Base-by-base conservation (phyloP, 2,797 vertebrate genomes). In the Liparis tanakae region DNA sequence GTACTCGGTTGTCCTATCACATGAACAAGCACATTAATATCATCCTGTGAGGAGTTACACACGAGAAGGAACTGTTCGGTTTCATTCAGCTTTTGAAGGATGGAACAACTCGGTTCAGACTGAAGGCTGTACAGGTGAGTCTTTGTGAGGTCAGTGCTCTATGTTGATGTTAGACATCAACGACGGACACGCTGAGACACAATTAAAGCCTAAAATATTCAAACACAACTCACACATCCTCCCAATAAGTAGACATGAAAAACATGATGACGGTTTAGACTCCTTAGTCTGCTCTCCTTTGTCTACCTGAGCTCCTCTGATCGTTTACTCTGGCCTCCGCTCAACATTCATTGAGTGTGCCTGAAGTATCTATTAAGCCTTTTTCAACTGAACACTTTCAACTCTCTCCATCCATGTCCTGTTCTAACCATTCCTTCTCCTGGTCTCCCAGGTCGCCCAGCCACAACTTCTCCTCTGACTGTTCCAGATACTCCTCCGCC, bases 401-500 rank as follows among this genome's bases (percentile, higher is more conserved):
- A 69, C 5, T 13, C 20, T 37, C 15, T 55, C 39, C 41, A 22
- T 58, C 50, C 39, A 15, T 25, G 61, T 59, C 34, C 17, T 5
- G 7, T 46, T 76, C 96, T 96, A 88, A 99, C 98, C 98, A 99
- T 87, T 96, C 96, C 18, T 91, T 88, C 61, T 94, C 94, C 92
- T 92, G 95, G 92, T 96, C 94, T 95, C 97, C 94, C 0, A 95
- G 90, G 74, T 99, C 98, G 70, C 98, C 98, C 59, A 99, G 92
- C 98, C 98, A 99, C 67, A 99, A 88, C 79, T 99, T 99, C 91
- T 99, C 98, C 89, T 98, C 98, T 0, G 97, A 99, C 84, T 99
- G 98, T 85, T 99, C 98, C 79, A 99, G 89, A 81, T 99, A 99
- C 60, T 99, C 98, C 82, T 99, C 97, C n/a, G 98, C 98, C 98